Base-by-base conservation (phyloP, 2,113 vertebrate genomes). In the Hepsetus odoe region DNA sequence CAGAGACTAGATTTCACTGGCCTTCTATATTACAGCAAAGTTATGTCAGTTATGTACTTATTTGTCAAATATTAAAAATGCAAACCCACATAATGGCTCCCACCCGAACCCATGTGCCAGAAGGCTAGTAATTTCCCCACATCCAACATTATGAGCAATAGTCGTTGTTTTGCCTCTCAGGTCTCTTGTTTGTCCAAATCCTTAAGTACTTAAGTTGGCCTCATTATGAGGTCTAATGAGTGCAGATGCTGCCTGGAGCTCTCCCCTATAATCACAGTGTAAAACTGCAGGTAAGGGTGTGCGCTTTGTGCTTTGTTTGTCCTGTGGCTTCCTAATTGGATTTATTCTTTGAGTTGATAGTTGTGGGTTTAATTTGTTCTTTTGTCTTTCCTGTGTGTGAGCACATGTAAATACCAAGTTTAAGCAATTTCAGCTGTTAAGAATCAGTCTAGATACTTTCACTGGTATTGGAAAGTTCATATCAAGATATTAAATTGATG, bases 221-320 rank as follows among this genome's bases (percentile, higher is more conserved):
- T 14, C n/a, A 79, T 83, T 42, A 58, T 42, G 66, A 77, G 55
- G 46, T 69, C 42, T 72, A 65, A 79, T 79, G 46, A 68, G 72
- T 26, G 40, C 67, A 38, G 51, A 67, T 42, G 62, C 9, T 74
- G n/a, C 26, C 35, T 46, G 11, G 26, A 22, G 18, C 32, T 22
- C 26, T 28, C 18, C 28, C 53, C 22, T 18, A 49, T 65, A 49
- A 38, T 51, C 42, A 22, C 4, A 26, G 44, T 51, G 33, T 20
- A 53, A 26, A 51, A 32, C 55, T 59, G 35, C 35, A 26, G 44
- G 61, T 30, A 38, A 13, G 28, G 44, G 49, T 28, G 20, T 38
- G 16, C 8, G 5, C 22, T 55, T 40, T 1, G 35, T 33, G 26
- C 69, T 72, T 28, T 33, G 22, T 74, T 28, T 33, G 22, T 74